Conservation (phyloP, 2,113 vertebrate species). For the Pyxicephalus adspersus region DNA sequence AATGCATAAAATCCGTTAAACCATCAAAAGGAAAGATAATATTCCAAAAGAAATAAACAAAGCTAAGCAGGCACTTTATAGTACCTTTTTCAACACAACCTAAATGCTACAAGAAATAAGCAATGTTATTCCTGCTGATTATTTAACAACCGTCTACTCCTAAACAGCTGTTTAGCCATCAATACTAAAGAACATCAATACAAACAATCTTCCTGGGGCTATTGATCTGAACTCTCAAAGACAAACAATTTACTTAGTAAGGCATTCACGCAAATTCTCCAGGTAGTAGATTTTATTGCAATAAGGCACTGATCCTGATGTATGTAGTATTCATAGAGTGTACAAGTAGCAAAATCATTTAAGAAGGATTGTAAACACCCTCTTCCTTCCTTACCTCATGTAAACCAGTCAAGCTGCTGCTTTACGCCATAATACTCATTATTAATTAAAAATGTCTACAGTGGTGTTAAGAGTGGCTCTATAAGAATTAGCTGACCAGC, state of each 20-base stretch:
- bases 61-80: not conserved
- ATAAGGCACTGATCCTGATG: not conserved
- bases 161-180: slow-evolving; percentile 42
- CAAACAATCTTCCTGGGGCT: slow-evolving; percentile 38
- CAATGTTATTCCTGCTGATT: slow-evolving; percentile 21
- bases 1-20: too few species aligned
- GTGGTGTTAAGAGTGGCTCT: not conserved
- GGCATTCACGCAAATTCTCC: slow-evolving; percentile 31
- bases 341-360: not conserved
- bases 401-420: too few species aligned
- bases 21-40: not conserved
- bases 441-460: not conserved
- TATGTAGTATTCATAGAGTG: not conserved
- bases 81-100: slow-evolving; percentile 24
- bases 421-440: too few species aligned
- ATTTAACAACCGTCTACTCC: slow-evolving; percentile 25
- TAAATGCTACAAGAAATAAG: slow-evolving; percentile 13
- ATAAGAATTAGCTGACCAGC: too few species aligned
- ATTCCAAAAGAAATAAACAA: not conserved
- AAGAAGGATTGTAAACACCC: not conserved
- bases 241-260: slow-evolving; percentile 45
- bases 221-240: slow-evolving; percentile 36
- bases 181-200: slow-evolving; percentile 35
- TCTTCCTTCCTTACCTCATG: too few species aligned
- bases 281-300: slow-evolving; percentile 4